phyloP scores from a whole-genome alignment of 1,140 invertebrate genomes.

The Wasmannia auropunctata region DNA sequence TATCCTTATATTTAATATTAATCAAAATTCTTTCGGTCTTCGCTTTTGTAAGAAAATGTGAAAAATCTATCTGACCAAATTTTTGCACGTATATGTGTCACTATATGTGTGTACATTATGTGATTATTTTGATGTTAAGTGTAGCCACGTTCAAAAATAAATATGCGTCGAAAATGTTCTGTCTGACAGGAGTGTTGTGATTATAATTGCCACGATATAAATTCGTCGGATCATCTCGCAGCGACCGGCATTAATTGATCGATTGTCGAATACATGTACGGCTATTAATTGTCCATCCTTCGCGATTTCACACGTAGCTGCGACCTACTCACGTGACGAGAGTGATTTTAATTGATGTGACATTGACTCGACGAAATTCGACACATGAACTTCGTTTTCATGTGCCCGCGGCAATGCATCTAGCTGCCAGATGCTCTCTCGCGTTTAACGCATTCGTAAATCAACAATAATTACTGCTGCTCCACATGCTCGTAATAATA shows the following conservation, averaged over 20 bases:
- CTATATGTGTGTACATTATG: too few species aligned
- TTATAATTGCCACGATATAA: too few species aligned
- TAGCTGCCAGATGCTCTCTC: background rate
- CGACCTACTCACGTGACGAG: background rate
- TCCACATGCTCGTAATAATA: constrained; percentile 14
- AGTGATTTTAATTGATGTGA: constrained; percentile 26
- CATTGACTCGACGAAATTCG: constrained; percentile 30
- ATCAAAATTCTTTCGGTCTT: too few species aligned
- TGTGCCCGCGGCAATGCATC: background rate
- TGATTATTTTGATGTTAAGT: too few species aligned
- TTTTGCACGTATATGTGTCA: too few species aligned
- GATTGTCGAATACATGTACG: background rate
- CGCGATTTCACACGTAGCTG: background rate
- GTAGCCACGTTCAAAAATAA: too few species aligned
- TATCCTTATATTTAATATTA: too few species aligned
- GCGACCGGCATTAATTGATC: background rate
- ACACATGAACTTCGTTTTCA: constrained; percentile 15
- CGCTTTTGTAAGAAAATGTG: too few species aligned
- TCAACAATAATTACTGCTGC: constrained; percentile 33
- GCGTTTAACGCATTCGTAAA: constrained; percentile 49
- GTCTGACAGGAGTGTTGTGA: too few species aligned
- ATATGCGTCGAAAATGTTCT: too few species aligned
- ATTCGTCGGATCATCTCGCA: background rate
- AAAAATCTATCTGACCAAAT: too few species aligned
- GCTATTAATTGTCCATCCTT: constrained; percentile 16